These are phyloP conservation scores for Periophthalmodon schlosseri DNA, from an alignment of 2,113 vertebrate species.

Conservation along the genomic window DNA sequence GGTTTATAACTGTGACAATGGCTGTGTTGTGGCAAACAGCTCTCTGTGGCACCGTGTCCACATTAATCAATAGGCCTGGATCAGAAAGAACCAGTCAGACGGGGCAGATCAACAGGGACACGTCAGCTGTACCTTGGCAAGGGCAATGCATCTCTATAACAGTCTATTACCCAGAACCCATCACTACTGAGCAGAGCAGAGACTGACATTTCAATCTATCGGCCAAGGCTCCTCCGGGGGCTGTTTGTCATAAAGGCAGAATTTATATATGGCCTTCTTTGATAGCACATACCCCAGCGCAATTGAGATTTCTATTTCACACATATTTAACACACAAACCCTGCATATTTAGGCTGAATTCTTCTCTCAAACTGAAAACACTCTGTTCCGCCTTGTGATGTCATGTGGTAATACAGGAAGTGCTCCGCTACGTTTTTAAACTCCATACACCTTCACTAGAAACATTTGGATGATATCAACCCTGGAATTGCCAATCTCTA, in stretches of 20 bases:
- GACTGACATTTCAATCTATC: conserved; percentile 1
- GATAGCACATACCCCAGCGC: not conserved
- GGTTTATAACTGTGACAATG: not conserved
- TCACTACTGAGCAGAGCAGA: not conserved
- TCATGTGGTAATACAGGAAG: too few relatives aligned
- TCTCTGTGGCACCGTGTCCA: conserved; percentile 9
- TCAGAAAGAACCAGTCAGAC: conserved; percentile 1
- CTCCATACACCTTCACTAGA: too few relatives aligned
- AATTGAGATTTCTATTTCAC: not conserved
- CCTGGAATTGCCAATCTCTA: too few relatives aligned
- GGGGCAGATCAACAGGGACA: conserved; percentile 11
- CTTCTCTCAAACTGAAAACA: too few relatives aligned
- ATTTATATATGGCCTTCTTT: not conserved
- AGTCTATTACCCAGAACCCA: not conserved
- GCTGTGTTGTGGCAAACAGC: conserved; percentile 4
- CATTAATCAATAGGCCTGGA: conserved; percentile 17
- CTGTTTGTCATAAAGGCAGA: not conserved
- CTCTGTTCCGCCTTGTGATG: too few relatives aligned
- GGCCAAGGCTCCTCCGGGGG: not conserved
- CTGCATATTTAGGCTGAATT: too few relatives aligned
- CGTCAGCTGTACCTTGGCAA: conserved; percentile 30
- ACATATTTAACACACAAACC: too few relatives aligned
- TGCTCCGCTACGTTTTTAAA: too few relatives aligned
- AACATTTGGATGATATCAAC: too few relatives aligned
- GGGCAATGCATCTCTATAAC: conserved; percentile 24